phyloP scores from a whole-genome alignment of 1,140 invertebrate genomes.

The Zelostemma sp. region DNA sequence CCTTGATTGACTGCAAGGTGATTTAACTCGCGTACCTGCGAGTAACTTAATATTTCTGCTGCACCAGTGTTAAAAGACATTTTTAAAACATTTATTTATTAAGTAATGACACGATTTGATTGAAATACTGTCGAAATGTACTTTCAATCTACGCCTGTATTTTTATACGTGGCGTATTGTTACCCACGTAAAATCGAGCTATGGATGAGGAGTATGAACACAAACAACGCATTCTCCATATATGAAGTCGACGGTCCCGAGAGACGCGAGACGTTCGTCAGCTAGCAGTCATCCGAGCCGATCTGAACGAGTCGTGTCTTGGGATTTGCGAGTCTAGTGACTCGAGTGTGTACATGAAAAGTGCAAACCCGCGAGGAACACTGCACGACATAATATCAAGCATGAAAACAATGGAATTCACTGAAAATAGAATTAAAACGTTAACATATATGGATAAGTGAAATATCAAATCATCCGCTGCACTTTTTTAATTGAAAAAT shows the following conservation, averaged over 20 bases:
- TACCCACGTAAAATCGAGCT: background rate
- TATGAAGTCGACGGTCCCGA: slow-evolving; percentile 11
- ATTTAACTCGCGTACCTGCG: too few species aligned
- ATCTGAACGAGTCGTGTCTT: slow-evolving; percentile 18
- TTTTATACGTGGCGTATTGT: slow-evolving; percentile 6
- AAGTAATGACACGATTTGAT: background rate
- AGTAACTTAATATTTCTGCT: too few species aligned
- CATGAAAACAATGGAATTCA: slow-evolving; percentile 2
- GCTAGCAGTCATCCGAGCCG: slow-evolving; percentile 15
- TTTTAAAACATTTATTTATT: too few species aligned
- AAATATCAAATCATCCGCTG: too few species aligned
- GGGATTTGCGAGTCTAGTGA: slow-evolving; percentile 10
- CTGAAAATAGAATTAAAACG: slow-evolving; percentile 3
- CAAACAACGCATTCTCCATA: slow-evolving; percentile 11
- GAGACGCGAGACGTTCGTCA: slow-evolving; percentile 9
- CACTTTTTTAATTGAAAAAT: too few species aligned
- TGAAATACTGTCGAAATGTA: background rate
- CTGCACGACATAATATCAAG: background rate
- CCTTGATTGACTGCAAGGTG: too few species aligned
- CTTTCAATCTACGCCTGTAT: background rate
- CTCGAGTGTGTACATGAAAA: slow-evolving; percentile 2
- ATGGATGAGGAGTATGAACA: slow-evolving; percentile 3
- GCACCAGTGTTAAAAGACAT: too few species aligned
- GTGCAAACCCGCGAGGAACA: background rate
- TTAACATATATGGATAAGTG: too few species aligned